Base-by-base conservation (phyloP, 2,888 invertebrate species). In the Harmothoe impar region DNA sequence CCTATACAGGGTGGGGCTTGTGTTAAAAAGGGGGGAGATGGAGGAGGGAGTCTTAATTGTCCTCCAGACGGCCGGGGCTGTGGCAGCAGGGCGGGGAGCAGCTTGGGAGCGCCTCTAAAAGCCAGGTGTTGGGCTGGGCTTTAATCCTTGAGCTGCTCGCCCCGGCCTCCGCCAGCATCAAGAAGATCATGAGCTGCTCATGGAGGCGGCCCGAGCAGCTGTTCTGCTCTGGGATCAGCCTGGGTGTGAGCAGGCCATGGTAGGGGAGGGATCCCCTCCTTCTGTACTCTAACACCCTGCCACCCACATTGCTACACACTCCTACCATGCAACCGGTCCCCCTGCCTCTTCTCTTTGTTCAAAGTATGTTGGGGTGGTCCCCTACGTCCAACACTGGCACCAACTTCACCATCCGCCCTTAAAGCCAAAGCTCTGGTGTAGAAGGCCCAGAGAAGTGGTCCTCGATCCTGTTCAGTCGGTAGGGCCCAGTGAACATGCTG, bases 201-300 rank as follows among this genome's bases (percentile, higher is more conserved):
- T 84, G 84, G 35, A 35, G 84, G 33, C 23, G 84, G 43, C 33
- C 25, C 84, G 84, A 84, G 84, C 84, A 84, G 84, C 84, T 84
- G 84, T 33, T 51, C 84, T 84, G 51, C 84, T 84, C 35, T n/a
- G 84, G 84, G 84, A 84, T 35, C 84, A 84, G 25, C 33, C 51
- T n/a, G 43, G 51, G 43, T 84, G 84, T 84, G n/a, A 35, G 33
- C 12, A n/a, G 43, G 84, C 20, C 84, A 78, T 29, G 29, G 7
- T 15, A 43, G 84, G 43, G 84, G 81, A 25, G 20, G 77, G 25
- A 29, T 31, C 77, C 77, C 77, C 25, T 29, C 77, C 77, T 29
- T 29, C 25, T 43, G 43, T 62, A n/a, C 62, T 62, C 23, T n/a
- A 7, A 62, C 20, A 1, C 3, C 23, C 62, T 62, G 7, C 20